Evolutionary conservation across 1,140 invertebrate genomes (phyloP).

Genomic region (Aphis gossypii): DNA sequence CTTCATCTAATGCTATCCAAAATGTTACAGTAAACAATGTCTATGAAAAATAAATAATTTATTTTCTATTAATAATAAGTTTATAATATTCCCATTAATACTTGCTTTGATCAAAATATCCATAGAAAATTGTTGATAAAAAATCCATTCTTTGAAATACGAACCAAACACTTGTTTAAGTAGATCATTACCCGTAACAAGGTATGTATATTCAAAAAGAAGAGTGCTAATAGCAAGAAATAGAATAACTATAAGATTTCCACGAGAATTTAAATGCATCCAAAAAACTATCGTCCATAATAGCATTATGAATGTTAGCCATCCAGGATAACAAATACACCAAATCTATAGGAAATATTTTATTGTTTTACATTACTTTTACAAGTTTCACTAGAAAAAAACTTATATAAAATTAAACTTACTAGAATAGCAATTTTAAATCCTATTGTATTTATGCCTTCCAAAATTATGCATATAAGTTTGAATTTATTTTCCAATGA

Average conservation of each 20-base stretch:
- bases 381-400: neutral
- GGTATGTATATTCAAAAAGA: neutral
- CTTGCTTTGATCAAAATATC: neutral
- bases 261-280: neutral
- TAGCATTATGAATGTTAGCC: constrained; percentile 12
- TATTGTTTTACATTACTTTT: neutral
- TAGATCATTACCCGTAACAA: neutral
- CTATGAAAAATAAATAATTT: neutral
- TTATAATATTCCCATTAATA: neutral
- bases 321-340: constrained; percentile 17
- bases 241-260: neutral
- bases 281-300: neutral
- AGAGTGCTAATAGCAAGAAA: neutral
- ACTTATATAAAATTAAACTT: neutral
- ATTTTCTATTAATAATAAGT: neutral
- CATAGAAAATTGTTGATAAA: neutral
- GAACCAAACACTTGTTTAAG: neutral
- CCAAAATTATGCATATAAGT: neutral
- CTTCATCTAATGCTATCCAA: neutral
- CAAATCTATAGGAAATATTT: neutral
- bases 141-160: no score
- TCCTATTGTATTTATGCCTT: neutral
- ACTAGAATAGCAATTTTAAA: neutral
- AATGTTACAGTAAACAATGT: neutral
- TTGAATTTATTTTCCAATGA: neutral